Conservation (phyloP, 2,797 vertebrate genomes). For the Anguilla marmorata region DNA sequence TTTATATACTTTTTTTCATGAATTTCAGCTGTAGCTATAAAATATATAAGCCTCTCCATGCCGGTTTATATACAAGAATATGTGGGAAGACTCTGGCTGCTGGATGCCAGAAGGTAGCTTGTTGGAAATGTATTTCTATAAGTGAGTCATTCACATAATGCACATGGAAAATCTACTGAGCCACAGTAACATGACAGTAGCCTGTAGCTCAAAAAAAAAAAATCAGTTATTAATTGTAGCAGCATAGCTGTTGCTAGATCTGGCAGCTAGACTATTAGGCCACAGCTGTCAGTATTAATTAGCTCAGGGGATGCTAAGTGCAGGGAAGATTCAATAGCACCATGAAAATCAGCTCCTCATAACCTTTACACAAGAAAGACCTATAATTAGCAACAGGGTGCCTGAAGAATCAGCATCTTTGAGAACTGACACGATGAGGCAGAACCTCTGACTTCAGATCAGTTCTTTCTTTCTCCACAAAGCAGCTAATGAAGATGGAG, state of each 20-base stretch:
- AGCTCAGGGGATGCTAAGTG: slow-evolving; percentile 32
- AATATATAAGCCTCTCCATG: too few species aligned
- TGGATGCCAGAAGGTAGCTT: too few species aligned
- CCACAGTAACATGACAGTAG: slow-evolving; percentile 14
- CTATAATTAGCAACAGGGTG: slow-evolving; percentile 37
- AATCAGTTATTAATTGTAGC: slow-evolving; percentile 36
- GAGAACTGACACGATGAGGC: slow-evolving; percentile 24
- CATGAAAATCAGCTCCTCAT: slow-evolving; percentile 37
- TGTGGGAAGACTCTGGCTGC: too few species aligned
- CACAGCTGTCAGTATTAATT: slow-evolving; percentile 44
- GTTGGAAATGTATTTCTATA: too few species aligned
- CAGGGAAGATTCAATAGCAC: slow-evolving; percentile 39
- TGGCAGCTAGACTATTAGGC: slow-evolving; percentile 36
- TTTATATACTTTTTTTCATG: too few species aligned
- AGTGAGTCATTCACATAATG: slow-evolving; percentile 12
- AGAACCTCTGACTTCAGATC: background rate
- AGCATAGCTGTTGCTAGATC: slow-evolving; percentile 25
- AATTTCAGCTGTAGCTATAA: too few species aligned
- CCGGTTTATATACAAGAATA: too few species aligned
- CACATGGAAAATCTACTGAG: background rate
- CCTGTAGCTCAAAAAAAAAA: slow-evolving; percentile 28
- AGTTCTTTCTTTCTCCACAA: background rate
- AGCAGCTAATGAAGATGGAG: background rate
- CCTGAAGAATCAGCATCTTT: slow-evolving; percentile 28
- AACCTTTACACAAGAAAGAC: slow-evolving; percentile 29